Percentiles rank a stretch among this genome's conserved stretches.
These are phyloP conservation scores for Galeopterus variegatus DNA, from an alignment of 2,113 vertebrate species.

Conservation along the genomic window DNA sequence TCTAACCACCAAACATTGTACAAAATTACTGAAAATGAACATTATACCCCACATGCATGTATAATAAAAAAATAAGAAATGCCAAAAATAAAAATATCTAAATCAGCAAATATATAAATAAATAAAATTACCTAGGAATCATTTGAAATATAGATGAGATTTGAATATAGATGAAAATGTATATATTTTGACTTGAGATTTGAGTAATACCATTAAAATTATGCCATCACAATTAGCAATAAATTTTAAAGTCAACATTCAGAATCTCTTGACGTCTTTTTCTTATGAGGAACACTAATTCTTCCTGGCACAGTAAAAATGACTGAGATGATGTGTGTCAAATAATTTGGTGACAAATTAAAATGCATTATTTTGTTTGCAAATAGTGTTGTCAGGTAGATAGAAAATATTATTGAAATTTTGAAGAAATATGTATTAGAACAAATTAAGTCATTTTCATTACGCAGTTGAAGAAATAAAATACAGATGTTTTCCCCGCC, in stretches of 20 bases:
- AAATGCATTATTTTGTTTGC: constrained; percentile 37
- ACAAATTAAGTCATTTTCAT: constrained; percentile 2
- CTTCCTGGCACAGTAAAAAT: constrained; percentile 4
- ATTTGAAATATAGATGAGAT: background rate
- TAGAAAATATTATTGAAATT: constrained; percentile 11
- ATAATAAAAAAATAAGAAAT: too few species aligned
- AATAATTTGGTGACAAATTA: constrained; percentile 15
- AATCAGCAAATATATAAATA: too few species aligned
- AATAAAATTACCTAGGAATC: too few species aligned
- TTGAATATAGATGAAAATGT: background rate
- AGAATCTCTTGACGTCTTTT: constrained; percentile 14
- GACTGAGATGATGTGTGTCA: background rate
- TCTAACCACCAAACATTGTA: too few species aligned
- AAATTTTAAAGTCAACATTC: background rate
- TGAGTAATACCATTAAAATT: background rate
- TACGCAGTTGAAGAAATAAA: background rate
- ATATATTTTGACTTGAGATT: background rate
- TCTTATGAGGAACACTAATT: constrained; percentile 3
- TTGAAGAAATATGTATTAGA: background rate
- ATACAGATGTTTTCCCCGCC: background rate
- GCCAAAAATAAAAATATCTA: too few species aligned
- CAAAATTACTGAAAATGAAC: too few species aligned
- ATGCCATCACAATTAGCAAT: constrained; percentile 20
- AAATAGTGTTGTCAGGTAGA: background rate
- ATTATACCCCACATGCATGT: too few species aligned